phyloP scores from a whole-genome alignment of 2,888 invertebrate species.

The Heliconius cydno region DNA sequence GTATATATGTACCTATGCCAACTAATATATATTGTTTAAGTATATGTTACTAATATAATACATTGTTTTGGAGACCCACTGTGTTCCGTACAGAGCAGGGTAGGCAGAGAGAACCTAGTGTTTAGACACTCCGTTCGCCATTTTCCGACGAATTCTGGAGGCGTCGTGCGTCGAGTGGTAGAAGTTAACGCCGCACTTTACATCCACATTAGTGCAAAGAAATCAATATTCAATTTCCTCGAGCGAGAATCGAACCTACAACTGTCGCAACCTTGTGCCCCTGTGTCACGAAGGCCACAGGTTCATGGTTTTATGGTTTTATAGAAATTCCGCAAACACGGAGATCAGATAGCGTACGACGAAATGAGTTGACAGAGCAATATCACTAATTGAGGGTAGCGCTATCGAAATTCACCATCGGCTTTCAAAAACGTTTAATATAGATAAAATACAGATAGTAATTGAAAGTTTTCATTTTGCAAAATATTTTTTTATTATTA shows the following conservation, averaged over 20 bases:
- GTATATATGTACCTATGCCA: background rate
- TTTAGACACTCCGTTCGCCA: no score
- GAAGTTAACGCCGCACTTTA: no score
- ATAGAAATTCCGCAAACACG: slow-evolving; percentile 9
- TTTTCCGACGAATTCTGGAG: no score
- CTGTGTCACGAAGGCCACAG: background rate
- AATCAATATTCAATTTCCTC: no score
- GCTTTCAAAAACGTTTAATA: slow-evolving; percentile 41
- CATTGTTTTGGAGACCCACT: no score
- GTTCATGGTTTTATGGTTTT: slow-evolving; percentile 22
- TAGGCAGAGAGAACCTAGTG: no score
- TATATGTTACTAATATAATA: no score
- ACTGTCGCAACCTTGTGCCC: background rate
- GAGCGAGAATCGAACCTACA: background rate
- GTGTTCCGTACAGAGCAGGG: no score
- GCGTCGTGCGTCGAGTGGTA: no score
- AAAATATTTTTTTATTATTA: slow-evolving; percentile 2
- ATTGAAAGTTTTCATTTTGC: slow-evolving; percentile 12
- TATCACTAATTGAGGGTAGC: slow-evolving; percentile 48
- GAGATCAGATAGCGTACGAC: background rate
- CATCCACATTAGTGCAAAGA: no score
- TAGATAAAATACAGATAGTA: slow-evolving; percentile 32
- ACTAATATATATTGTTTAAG: no score
- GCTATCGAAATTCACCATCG: slow-evolving; percentile 41
- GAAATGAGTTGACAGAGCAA: slow-evolving; percentile 46